These are phyloP conservation scores for Eurystomus glaucurus DNA, from an alignment of 2,797 vertebrate genomes.

Conservation along the genomic window DNA sequence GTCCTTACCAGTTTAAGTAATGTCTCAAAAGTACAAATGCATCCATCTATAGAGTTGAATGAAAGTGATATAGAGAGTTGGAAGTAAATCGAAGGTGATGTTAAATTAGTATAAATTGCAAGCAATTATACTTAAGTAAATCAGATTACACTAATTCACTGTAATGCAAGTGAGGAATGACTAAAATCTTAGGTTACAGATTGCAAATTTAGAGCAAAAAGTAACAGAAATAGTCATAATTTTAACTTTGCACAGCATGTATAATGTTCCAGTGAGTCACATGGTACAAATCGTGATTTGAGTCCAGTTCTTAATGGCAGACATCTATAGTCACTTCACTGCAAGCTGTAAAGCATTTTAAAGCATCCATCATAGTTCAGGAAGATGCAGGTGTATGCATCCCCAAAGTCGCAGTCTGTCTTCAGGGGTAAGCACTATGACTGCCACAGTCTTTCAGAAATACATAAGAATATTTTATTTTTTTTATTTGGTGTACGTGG, in stretches of 20 bases:
- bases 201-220: neutral
- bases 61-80: neutral
- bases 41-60: neutral
- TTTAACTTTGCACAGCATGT: neutral
- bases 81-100: neutral
- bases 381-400: neutral
- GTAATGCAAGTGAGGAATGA: neutral
- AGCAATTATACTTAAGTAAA: conserved; percentile 19
- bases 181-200: neutral
- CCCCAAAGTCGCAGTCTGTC: neutral
- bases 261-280: neutral
- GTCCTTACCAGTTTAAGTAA: neutral
- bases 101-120: conserved; percentile 4
- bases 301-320: neutral
- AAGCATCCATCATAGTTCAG: neutral
- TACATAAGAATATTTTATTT: neutral
- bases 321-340: neutral
- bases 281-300: neutral
- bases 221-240: neutral
- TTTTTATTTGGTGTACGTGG: no score
- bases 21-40: neutral
- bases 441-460: neutral
- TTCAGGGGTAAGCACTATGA: neutral
- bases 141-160: neutral
- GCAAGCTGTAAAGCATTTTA: neutral